These are phyloP conservation scores for Lophochroa leadbeateri DNA, from an alignment of 2,113 vertebrate species.

Conservation along the genomic window DNA sequence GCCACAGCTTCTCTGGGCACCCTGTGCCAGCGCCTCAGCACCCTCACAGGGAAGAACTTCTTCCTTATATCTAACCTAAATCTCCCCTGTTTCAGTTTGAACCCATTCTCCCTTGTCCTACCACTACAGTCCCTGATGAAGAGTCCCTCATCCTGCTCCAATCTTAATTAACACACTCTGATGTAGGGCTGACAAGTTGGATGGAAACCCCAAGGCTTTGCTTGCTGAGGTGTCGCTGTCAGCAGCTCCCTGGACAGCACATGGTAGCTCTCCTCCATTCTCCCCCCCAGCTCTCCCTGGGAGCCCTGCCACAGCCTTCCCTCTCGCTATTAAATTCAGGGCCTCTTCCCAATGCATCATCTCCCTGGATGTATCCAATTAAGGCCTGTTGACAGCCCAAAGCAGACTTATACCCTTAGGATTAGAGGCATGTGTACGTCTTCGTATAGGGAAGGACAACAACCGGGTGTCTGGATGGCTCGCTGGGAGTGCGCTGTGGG, in stretches of 20 bases:
- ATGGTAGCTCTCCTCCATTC: background rate
- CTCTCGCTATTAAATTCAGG: background rate
- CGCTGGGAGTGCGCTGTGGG: background rate
- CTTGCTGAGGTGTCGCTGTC: background rate
- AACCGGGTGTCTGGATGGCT: conserved; percentile 4
- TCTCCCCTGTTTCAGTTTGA: background rate
- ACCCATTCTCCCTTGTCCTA: background rate
- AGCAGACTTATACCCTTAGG: conserved; percentile 1
- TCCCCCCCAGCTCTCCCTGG: background rate
- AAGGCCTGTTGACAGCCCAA: conserved; percentile 16
- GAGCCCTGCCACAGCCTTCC: background rate
- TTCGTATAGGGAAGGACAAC: conserved; percentile 2
- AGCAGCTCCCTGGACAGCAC: background rate
- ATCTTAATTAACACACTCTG: rapidly evolving
- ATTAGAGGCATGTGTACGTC: conserved; percentile 14
- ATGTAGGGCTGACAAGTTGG: background rate
- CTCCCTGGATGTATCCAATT: conserved; percentile 34
- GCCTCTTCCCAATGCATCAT: conserved; percentile 15
- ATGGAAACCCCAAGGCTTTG: background rate
- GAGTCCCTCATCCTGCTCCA: background rate
- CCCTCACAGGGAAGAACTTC: background rate
- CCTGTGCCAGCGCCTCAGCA: background rate
- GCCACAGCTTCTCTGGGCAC: background rate
- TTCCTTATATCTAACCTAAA: background rate
- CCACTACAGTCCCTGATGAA: background rate